phyloP scores from a whole-genome alignment of 2,888 invertebrate genomes.

The Buathra laborator region DNA sequence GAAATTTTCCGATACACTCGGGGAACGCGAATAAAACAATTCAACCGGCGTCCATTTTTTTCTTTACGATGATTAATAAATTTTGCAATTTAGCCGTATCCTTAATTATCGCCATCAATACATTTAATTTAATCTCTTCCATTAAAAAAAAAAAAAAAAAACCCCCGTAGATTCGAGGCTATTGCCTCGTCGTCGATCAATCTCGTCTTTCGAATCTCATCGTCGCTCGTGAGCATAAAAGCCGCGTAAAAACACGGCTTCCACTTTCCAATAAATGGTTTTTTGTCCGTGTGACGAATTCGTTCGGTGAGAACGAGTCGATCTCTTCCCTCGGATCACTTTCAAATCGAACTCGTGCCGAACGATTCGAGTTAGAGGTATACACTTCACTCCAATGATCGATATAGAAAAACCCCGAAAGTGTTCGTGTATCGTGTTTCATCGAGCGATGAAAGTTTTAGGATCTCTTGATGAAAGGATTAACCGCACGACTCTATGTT shows the following conservation, averaged over 20 bases:
- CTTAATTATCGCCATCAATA: slow-evolving; percentile 1
- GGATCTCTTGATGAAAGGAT: slow-evolving; percentile 46
- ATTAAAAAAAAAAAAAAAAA: background rate
- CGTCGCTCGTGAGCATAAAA: background rate
- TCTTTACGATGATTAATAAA: background rate
- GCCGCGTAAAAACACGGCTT: slow-evolving; percentile 6
- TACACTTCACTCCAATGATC: slow-evolving; percentile 7
- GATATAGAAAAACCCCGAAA: background rate
- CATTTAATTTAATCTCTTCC: slow-evolving; percentile 26
- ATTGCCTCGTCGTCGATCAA: slow-evolving; percentile 17
- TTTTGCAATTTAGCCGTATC: background rate
- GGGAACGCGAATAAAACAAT: background rate
- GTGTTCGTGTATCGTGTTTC: slow-evolving; percentile 2
- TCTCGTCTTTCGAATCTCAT: background rate
- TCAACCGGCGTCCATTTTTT: background rate
- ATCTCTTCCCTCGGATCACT: slow-evolving; percentile 19
- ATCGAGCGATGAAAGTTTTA: slow-evolving; percentile 39
- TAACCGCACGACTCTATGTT: slow-evolving; percentile 18
- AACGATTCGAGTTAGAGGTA: slow-evolving; percentile 22
- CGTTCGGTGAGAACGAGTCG: slow-evolving; percentile 27
- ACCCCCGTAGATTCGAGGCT: background rate
- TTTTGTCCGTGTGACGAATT: slow-evolving; percentile 54
- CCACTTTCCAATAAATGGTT: slow-evolving; percentile 40
- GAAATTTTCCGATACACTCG: too few species aligned
- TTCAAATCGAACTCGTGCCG: slow-evolving; percentile 52